Evolutionary conservation across 1,140 invertebrate species (phyloP), one percentile per base, ranked within the genome.

Genomic region (Lerema accius): DNA sequence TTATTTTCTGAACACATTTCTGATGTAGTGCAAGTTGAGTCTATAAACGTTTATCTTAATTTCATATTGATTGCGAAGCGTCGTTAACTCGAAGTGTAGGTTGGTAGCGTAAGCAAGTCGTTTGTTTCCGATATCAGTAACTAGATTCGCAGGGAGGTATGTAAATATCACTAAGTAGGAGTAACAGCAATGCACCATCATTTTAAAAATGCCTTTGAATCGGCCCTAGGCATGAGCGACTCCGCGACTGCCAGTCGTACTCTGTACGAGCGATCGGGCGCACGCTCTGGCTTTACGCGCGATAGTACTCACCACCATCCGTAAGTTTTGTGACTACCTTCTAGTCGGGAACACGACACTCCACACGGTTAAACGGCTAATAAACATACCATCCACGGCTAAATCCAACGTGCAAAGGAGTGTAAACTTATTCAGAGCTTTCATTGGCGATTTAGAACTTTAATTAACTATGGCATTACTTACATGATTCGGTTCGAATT

Each of bases 241-340:
- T 45, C 23, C n/a, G 13, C 32, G 37, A 42, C 15, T 37, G 55
- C 32, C 71, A 79, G 77, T 79, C 72, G 64, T 55, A 72, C 58
- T 28, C 53, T 48, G 68, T 42, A 58, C 74, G 68, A 46, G 71
- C 74, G 67, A 51, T 50, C 60, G 73, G 46, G 59, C 65, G 74
- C 65, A 74, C 75, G 75, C 69, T 71, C 64, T 61, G 46, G 58
- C 51, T 53, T 23, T 16, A 39, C 66, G 65, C 65, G 68, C 71
- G 71, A 63, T 71, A 50, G 53, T 55, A 56, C 65, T 39, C 28
- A 48, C 64, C 56, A 40, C 50, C 58, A 67, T 19, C 66, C 66
- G 77, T 80, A 80, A 80, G 74, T 80, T 77, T 76, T 73, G 72
- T 80, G 77, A 72, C 68, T 75, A 67, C 68, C 65, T 67, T 69